These are phyloP conservation scores for Mus spretus DNA, from an alignment of 2,797 vertebrate species.

Conservation along the genomic window DNA sequence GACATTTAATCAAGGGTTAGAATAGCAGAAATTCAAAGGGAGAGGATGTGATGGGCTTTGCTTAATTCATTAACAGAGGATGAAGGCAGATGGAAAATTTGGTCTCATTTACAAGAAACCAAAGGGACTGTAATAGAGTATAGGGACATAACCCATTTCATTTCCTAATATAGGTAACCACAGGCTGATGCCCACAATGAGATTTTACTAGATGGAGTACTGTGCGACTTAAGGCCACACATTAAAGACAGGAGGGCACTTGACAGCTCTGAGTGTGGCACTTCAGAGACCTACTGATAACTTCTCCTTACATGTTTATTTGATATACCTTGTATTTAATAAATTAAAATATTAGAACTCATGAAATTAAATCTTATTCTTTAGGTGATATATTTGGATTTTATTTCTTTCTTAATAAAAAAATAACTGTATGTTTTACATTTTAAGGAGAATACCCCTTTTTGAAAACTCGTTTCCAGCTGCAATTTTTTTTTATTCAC, in stretches of 20 bases:
- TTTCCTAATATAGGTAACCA: constrained; percentile 64
- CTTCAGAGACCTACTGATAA: constrained; percentile 35
- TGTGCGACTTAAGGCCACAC: constrained; percentile 9
- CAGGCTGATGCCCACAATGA: constrained; percentile 64
- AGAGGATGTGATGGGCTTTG: constrained; percentile 73
- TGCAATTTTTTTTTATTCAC: constrained; percentile 27
- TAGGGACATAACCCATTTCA: constrained; percentile 74
- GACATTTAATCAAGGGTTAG: constrained; percentile 87
- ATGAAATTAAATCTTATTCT: constrained; percentile 49
- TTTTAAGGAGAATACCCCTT: constrained; percentile 43
- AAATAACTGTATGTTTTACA: constrained; percentile 29
- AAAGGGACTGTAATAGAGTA: constrained; percentile 79
- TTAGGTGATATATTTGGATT: neutral
- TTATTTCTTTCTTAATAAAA: constrained; percentile 53
- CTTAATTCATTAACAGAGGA: constrained; percentile 83
- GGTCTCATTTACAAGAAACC: constrained; percentile 81
- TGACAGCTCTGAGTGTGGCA: constrained; percentile 9
- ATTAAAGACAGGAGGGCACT: constrained; percentile 43
- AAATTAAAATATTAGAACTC: constrained; percentile 24
- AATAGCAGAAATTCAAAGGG: constrained; percentile 81
- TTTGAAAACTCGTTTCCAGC: neutral
- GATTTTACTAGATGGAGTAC: constrained; percentile 76
- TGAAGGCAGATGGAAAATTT: constrained; percentile 87
- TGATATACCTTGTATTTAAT: neutral
- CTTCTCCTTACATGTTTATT: constrained; percentile 46